A percentile compares a stretch with the other conserved stretches of the same genome.
phyloP scores from a whole-genome alignment of 2,797 vertebrate species.

The Anas flavirostris region DNA sequence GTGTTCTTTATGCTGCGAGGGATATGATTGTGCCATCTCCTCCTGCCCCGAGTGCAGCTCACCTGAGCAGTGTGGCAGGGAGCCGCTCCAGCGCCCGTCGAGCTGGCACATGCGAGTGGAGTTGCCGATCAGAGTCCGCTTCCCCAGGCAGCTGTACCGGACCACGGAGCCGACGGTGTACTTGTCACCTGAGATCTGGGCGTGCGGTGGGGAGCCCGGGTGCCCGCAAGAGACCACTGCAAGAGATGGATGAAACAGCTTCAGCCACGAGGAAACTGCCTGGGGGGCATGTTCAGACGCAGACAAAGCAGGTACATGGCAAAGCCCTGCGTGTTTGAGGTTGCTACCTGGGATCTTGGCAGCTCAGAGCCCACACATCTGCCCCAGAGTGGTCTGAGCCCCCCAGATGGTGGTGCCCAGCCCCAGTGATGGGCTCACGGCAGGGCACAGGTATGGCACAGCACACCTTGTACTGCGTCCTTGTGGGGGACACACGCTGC shows the following conservation, averaged over 20 bases:
- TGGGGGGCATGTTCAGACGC: rapidly evolving
- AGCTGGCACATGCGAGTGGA: slow-evolving; percentile 95
- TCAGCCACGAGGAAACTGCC: rapidly evolving
- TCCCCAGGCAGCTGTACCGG: slow-evolving; percentile 90
- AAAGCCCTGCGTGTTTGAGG: rapidly evolving
- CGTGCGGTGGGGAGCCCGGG: slow-evolving; percentile 90
- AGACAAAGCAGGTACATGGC: not conserved
- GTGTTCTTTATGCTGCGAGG: no score
- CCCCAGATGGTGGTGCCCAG: not conserved
- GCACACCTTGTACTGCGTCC: not conserved
- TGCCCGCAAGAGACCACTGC: slow-evolving; percentile 95
- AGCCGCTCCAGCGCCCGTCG: slow-evolving; percentile 95
- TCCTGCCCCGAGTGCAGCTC: not conserved
- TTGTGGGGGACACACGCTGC: not conserved
- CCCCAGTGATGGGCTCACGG: rapidly evolving
- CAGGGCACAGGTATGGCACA: rapidly evolving
- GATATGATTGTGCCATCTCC: no score
- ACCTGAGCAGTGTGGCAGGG: slow-evolving; percentile 97
- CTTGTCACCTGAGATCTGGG: slow-evolving; percentile 91
- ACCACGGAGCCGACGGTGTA: slow-evolving; percentile 92
- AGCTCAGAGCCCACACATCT: not conserved
- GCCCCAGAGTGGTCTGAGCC: not conserved
- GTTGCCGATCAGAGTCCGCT: slow-evolving; percentile 89
- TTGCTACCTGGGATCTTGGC: rapidly evolving
- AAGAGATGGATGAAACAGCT: not conserved